phyloP scores from a whole-genome alignment of 2,888 invertebrate species.

The Anodontia alba region DNA sequence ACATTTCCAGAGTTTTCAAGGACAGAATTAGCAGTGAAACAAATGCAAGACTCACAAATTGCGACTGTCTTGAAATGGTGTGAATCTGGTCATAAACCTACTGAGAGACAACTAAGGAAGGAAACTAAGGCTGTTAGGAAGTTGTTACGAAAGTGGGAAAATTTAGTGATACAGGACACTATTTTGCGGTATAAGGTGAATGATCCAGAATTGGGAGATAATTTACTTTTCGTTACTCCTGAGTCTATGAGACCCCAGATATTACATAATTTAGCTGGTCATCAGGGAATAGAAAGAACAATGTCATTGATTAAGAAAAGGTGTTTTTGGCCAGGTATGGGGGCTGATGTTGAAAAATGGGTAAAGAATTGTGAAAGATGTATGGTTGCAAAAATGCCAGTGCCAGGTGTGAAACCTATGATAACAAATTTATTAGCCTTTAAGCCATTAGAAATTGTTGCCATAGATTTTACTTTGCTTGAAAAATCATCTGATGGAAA shows the following conservation, averaged over 20 bases:
- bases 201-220: slow-evolving; percentile 10
- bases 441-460: slow-evolving; percentile 1
- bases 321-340: slow-evolving; percentile 46
- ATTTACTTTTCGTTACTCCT: slow-evolving; percentile 3
- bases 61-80: not conserved
- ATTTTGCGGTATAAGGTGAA: slow-evolving; percentile 7
- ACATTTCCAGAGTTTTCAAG: slow-evolving; percentile 12
- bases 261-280: slow-evolving; percentile 1
- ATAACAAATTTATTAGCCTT: slow-evolving; percentile 3
- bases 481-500: too few species aligned
- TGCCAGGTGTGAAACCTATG: not conserved
- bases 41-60: slow-evolving; percentile 17
- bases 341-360: slow-evolving; percentile 2
- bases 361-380: slow-evolving; percentile 37
- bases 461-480: too few species aligned
- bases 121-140: not conserved
- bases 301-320: slow-evolving; percentile 2
- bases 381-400: slow-evolving; percentile 35
- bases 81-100: slow-evolving; percentile 9
- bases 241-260: slow-evolving; percentile 13
- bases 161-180: not conserved
- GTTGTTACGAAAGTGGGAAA: slow-evolving; percentile 16
- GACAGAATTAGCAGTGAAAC: slow-evolving; percentile 9
- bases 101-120: slow-evolving; percentile 2
- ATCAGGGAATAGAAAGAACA: not conserved